Base-by-base conservation (phyloP, 2,113 vertebrate species). In the Nothocercus julius region DNA sequence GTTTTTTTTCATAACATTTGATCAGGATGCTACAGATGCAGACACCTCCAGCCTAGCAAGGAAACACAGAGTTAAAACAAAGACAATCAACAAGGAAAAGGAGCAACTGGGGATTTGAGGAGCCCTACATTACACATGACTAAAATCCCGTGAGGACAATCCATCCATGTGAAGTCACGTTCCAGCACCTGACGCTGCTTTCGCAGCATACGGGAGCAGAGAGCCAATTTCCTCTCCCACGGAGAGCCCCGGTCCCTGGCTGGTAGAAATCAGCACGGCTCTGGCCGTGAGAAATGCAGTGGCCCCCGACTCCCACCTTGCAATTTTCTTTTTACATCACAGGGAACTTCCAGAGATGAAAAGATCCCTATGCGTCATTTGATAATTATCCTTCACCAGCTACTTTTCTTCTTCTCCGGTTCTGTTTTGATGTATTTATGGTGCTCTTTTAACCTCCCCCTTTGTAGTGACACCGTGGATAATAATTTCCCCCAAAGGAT, bases 291-390 rank as follows among this genome's bases (percentile, higher is more conserved):
- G 73, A 47, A 32, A 18, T n/a, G 34, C 0, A 0, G 13, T 4
- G 44, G 67, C 87, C 92, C 22, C 92, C 30, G 56, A 64, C 69
- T 85, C 92, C 95, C 92, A 90, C 90, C 90, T 87, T 75, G 62
- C 68, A 75, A 90, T 4, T 17, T 40, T 38, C 54, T 15, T 82
- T 54, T 62, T 4, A 47, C 80, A 90, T 49, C 0, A 7, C 67
- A 77, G 85, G 80, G 82, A 70, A 61, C 92, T 96, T 86, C 96
- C 92, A 95, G 42, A 86, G 88, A 95, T 92, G 10, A 86, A 85
- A 53, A 77, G 38, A 64, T 49, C 79, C 58, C 73, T 17, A 0
- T 0, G 1, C 81, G 81, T 72, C 82, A 32, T 93, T 88, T 81
- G 77, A 44, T 72, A 64, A 89, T 88, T 36, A 78, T 4, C 45